Evolutionary conservation across 2,797 vertebrate species (phyloP), one percentile per base, ranked within the genome.

Genomic region (Chromis chromis): DNA sequence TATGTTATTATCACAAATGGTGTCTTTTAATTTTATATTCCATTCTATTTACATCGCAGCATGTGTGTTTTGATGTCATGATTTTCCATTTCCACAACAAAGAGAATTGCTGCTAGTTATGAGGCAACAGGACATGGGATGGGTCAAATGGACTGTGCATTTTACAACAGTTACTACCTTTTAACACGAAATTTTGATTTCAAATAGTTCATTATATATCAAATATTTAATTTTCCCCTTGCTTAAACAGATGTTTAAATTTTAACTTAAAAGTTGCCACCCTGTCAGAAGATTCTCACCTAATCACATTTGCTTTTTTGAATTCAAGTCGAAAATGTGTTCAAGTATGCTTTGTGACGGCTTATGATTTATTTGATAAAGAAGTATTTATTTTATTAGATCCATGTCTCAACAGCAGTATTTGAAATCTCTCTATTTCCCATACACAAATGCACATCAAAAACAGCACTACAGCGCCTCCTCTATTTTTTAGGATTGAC

Each of bases 401-500:
- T 28, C 24, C 1, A 33, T 31, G 9, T 33, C 54, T 22, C 22
- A 13, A 54, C 4, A 28, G 9, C 21, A 56, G 14, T 19, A 17
- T 53, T 25, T 21, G 16, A 9, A 19, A n/a, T 25, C 22, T 46
- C 7, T 54, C 9, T 40, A 22, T 25, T 3, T 17, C 33, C 68
- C 13, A 40, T 16, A 19, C 24, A 58, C 31, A 46, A 31, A 54
- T 21, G 27, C 25, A 52, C 21, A 63, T 3, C 40, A 36, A 36
- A 36, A 12, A 58, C 49, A 69, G 27, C 19, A 50, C 25, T 14
- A 53, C 10, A 77, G 49, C 7, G 17, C 21, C 24, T 78, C 31
- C n/a, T 78, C n/a, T 40, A 72, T 81, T 66, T 76, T 77, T 76
- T 11, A 65, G 56, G 31, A 61, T 31, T 0, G 16, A 76, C 48